Conservation (phyloP, 2,888 invertebrate species). For the Drosophila austrosaltans region DNA sequence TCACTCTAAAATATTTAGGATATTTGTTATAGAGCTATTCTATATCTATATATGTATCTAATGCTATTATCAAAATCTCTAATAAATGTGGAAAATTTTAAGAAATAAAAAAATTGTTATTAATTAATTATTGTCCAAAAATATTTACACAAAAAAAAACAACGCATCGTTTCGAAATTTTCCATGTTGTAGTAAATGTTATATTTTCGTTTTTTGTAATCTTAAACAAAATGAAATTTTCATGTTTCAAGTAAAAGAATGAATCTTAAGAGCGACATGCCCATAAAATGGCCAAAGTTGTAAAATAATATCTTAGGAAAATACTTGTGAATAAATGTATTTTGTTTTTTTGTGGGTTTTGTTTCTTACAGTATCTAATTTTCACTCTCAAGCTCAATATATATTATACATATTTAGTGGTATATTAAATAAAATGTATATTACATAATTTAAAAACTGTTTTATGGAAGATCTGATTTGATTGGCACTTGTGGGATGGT, state of each 20-base stretch:
- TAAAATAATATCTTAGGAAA: slow-evolving; percentile 12
- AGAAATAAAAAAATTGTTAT: too few relatives aligned
- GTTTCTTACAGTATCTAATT: neutral
- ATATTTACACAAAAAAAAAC: neutral
- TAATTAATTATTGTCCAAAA: too few relatives aligned
- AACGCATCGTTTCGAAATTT: neutral
- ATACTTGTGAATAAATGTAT: slow-evolving; percentile 6
- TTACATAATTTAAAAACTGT: slow-evolving; percentile 21
- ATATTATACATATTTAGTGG: neutral
- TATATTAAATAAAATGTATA: neutral
- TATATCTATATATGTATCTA: too few relatives aligned
- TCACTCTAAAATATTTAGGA: too few relatives aligned
- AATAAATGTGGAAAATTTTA: too few relatives aligned
- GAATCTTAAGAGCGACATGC: slow-evolving; percentile 32
- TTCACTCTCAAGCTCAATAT: neutral
- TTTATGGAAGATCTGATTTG: slow-evolving; percentile 64
- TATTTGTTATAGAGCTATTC: too few relatives aligned
- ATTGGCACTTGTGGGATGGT: slow-evolving; percentile 66
- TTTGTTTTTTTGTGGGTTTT: neutral
- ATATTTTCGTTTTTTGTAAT: neutral
- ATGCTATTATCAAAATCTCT: too few relatives aligned
- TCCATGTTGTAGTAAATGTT: slow-evolving; percentile 1
- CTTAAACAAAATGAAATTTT: slow-evolving; percentile 25
- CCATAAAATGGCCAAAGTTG: slow-evolving; percentile 33
- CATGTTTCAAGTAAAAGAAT: slow-evolving; percentile 28